Evolutionary conservation across 2,797 vertebrate species (phyloP), one percentile per base, ranked within the genome.

Genomic region (Vultur gryphus): DNA sequence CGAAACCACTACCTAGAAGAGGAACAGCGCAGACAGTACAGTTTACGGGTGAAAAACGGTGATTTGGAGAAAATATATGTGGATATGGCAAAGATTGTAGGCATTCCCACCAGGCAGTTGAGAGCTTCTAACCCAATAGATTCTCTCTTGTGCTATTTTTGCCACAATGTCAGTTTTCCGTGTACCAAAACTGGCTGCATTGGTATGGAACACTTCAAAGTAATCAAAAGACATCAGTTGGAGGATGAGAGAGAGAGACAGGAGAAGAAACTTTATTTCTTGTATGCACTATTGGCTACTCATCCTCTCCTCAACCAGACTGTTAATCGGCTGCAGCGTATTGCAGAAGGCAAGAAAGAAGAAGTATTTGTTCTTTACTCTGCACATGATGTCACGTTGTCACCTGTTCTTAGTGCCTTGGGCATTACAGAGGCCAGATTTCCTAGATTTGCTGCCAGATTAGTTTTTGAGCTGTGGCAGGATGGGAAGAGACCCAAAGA

Each of bases 381-480:
- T 2, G 99, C 99, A 17, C 99, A 99, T 5, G 99, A 99, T 10
- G 99, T 99, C 76, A 99, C 99, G 2, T 90, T 99, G 98, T 99
- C 99, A 1, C 99, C 99, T 1, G 67, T 99, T 96, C 98, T 99
- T 49, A 99, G 99, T 84, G 99, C 99, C 85, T 97, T 99, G 87
- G 99, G 99, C 54, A 97, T 99, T 73, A 97, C 98, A 13, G 98
- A 99, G 80, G 99, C 99, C 75, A 98, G 98, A 69, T 99, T 99
- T 96, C 99, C 99, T 1, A 98, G 99, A 31, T 99, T 99, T 69
- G 99, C 99, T 1, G 99, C 99, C 25, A 98, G 99, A 67, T 96
- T 99, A 57, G 98, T 99, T 81, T 99, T 99, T 77, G 99, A 99
- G 97, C 97, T 99, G 82, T 99, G 99, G 99, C 99, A 98, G 90